Base-by-base conservation (phyloP, 1,140 invertebrate species). In the Nebria ingens region DNA sequence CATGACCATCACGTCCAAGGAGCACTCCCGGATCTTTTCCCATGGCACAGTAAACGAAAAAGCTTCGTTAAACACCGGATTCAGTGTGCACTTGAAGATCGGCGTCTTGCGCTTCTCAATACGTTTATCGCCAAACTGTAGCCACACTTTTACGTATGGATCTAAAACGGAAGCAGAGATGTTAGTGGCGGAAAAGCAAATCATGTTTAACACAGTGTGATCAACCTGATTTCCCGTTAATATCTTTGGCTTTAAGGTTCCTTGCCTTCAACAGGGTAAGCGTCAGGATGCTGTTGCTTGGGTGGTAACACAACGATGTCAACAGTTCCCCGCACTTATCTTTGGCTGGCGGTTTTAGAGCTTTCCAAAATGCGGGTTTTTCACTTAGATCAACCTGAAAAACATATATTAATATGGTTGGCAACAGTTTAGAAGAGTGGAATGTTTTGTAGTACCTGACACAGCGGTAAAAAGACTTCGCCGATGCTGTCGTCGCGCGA, bases 71-170 rank as follows among this genome's bases (percentile, higher is more conserved):
- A 95, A 97, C 40, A 94, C 83, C 1, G 84, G 93, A 72, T 93
- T 91, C 54, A 94, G 74, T 1, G 89, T 94, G 68, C 91, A 93
- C 65, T 93, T 94, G 71, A 93, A 94, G 62, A 96, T 90, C 21
- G 89, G 86, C n/a, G 92, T 96, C 76, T 96, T 97, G 68, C 90
- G 86, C 68, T 97, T 97, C 70, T 96, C 93, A 58, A 96, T 86
- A 56, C 89, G 81, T 62, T 95, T 94, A 60, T 95, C 93, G 11
- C 91, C 90, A 67, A 95, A 93, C 62, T 95, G 91, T 1, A 96
- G 80, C 93, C 93, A 97, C 2, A 96, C 89, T 71, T 96, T 97
- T 0, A 95, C 92, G 68, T 96, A 97, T 0, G 93, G 92, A 87
- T 97, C 93, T 94, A 74, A 49, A 77, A 77, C 57, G 45, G 53